These are phyloP conservation scores for Manis javanica DNA, from an alignment of 2,797 vertebrate species.

Conservation along the genomic window DNA sequence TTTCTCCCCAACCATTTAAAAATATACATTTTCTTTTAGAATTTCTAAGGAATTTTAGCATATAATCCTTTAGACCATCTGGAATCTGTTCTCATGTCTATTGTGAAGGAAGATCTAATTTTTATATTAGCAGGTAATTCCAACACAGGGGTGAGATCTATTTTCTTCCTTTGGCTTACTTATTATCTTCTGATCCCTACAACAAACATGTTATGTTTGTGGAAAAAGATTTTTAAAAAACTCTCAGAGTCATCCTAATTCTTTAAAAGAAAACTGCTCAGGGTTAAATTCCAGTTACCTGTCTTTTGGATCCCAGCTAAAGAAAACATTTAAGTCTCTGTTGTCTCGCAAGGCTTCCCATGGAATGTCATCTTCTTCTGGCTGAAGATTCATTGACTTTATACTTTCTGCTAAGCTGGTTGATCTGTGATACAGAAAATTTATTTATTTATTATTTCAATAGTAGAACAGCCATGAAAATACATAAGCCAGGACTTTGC, in stretches of 20 bases:
- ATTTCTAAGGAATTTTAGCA: conserved; percentile 18
- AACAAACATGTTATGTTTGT: neutral
- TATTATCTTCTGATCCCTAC: neutral
- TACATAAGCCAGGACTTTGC: neutral
- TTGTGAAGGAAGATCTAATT: neutral
- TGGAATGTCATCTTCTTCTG: conserved; percentile 98
- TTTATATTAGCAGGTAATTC: neutral
- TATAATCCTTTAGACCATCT: neutral
- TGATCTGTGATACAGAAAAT: conserved; percentile 83
- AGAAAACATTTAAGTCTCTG: conserved; percentile 96
- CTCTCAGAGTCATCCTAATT: conserved; percentile 2
- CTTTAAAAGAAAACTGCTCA: conserved; percentile 7
- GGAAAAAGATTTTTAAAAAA: neutral
- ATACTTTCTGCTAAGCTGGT: conserved; percentile 96
- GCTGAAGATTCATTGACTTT: conserved; percentile 95
- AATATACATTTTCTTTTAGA: neutral
- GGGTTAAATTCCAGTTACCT: conserved; percentile 85
- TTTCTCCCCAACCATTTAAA: neutral
- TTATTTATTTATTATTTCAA: conserved; percentile 49
- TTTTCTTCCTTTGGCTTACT: neutral
- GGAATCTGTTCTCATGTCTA: neutral
- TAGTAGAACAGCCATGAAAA: conserved; percentile 48
- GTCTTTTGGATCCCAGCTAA: conserved; percentile 96
- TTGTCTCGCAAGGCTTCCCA: conserved; percentile 97
- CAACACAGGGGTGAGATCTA: neutral